Conservation (phyloP, 2,797 vertebrate species). For the Serranus cabrilla region DNA sequence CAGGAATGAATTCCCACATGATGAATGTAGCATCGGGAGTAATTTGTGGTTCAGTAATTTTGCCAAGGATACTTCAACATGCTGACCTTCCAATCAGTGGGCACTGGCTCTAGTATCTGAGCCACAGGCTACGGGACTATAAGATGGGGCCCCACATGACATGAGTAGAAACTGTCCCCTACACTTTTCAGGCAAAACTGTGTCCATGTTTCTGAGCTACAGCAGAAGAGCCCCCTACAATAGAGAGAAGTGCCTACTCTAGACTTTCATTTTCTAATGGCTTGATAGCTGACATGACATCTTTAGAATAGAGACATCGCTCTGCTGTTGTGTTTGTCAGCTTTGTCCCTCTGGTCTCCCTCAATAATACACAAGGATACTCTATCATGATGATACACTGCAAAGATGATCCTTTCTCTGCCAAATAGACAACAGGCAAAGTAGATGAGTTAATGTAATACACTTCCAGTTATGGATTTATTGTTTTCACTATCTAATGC, state of each 20-base stretch:
- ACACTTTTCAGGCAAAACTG: conserved; percentile 4
- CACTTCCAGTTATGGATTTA: neutral
- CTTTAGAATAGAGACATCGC: conserved; percentile 19
- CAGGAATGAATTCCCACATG: no score
- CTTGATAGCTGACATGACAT: conserved; percentile 20
- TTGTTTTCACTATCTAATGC: conserved; percentile 2
- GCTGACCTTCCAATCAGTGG: no score
- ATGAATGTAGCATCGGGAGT: no score
- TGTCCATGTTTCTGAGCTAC: neutral
- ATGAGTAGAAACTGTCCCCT: conserved; percentile 22
- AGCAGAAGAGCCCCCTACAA: neutral
- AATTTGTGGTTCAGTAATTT: no score
- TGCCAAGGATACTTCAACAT: no score
- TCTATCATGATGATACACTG: conserved; percentile 25
- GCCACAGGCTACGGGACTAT: conserved; percentile 17
- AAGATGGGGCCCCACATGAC: conserved; percentile 19
- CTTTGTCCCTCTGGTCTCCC: conserved; percentile 3
- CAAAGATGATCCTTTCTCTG: conserved; percentile 4
- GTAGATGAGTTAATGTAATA: neutral
- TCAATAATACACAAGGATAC: conserved; percentile 10
- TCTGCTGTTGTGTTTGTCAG: conserved; percentile 29
- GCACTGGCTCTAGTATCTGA: no score
- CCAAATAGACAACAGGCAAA: conserved; percentile 18
- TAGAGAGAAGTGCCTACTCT: neutral
- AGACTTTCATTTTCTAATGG: conserved; percentile 11